Evolutionary conservation across 2,888 invertebrate genomes (phyloP).

Genomic region (Rotaria macrura): DNA sequence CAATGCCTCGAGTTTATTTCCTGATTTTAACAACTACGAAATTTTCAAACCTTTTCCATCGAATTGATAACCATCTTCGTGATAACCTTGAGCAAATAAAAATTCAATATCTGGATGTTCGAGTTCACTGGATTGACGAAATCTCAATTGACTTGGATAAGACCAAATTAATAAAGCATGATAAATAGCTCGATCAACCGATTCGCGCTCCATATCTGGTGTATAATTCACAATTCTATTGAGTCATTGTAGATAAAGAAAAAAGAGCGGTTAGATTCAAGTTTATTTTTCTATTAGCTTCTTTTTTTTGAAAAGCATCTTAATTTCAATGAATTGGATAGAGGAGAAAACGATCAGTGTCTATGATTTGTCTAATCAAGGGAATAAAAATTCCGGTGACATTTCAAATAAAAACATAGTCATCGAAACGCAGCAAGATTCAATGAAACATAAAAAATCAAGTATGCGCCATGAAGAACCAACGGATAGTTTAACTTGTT

Average conservation of each 20-base stretch:
- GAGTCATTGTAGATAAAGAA: not conserved
- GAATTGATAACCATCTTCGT: constrained; percentile 43
- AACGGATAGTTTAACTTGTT: too few relatives aligned
- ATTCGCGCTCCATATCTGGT: not conserved
- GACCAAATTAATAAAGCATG: constrained; percentile 1
- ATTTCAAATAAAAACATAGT: not conserved
- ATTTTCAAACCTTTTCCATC: constrained; percentile 42
- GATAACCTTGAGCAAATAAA: constrained; percentile 39
- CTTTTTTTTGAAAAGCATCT: not conserved
- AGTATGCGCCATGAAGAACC: not conserved
- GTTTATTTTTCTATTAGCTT: not conserved
- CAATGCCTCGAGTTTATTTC: not conserved
- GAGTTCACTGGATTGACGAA: not conserved
- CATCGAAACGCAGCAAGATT: too few relatives aligned
- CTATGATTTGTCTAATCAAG: not conserved
- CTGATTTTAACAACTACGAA: not conserved
- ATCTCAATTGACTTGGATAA: constrained; percentile 11
- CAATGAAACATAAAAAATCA: not conserved
- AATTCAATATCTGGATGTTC: constrained; percentile 42
- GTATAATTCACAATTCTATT: constrained; percentile 16
- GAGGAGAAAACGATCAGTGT: not conserved
- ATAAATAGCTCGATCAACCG: not conserved
- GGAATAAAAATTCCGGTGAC: not conserved
- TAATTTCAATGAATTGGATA: not conserved
- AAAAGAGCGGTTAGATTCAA: not conserved